Conservation (phyloP, 1,140 invertebrate genomes). For the Drosophila lacteicornis region DNA sequence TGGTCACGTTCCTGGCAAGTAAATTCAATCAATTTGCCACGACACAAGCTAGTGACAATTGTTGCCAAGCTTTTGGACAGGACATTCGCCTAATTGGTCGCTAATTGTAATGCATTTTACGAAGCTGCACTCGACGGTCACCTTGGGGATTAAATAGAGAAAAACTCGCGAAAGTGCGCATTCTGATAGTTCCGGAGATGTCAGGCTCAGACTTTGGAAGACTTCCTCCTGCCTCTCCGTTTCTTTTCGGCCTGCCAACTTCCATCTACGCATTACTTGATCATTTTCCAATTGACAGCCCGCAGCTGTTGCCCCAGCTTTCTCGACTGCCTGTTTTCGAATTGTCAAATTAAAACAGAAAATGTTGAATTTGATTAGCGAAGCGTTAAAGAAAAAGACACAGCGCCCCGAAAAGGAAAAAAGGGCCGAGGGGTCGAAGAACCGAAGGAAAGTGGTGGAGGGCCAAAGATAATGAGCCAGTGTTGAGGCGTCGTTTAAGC, state of each 20-base stretch:
- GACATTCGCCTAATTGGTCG: constrained; percentile 63
- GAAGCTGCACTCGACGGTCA: constrained; percentile 47
- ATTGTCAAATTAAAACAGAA: constrained; percentile 83
- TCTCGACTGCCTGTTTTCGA: constrained; percentile 62
- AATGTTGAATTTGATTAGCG: constrained; percentile 83
- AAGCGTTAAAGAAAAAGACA: constrained; percentile 78
- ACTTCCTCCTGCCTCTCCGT: not conserved
- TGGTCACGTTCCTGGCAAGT: constrained; percentile 68
- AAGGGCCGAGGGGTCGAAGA: constrained; percentile 8
- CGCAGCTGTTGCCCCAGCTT: constrained; percentile 64
- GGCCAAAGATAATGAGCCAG: constrained; percentile 74
- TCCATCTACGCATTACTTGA: constrained; percentile 67
- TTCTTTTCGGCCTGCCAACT: constrained; percentile 54
- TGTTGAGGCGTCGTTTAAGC: constrained; percentile 65
- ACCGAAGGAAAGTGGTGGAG: constrained; percentile 21
- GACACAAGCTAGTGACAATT: constrained; percentile 58
- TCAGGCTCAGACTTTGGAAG: constrained; percentile 14
- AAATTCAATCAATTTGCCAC: constrained; percentile 76
- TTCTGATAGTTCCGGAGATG: constrained; percentile 10
- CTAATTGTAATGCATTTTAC: constrained; percentile 76
- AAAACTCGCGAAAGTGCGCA: not conserved
- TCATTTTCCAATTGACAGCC: constrained; percentile 80
- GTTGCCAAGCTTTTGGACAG: constrained; percentile 55
- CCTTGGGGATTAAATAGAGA: not conserved
- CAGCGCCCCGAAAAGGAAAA: constrained; percentile 8